phyloP scores from a whole-genome alignment of 2,888 invertebrate species.

The Allacma fusca region DNA sequence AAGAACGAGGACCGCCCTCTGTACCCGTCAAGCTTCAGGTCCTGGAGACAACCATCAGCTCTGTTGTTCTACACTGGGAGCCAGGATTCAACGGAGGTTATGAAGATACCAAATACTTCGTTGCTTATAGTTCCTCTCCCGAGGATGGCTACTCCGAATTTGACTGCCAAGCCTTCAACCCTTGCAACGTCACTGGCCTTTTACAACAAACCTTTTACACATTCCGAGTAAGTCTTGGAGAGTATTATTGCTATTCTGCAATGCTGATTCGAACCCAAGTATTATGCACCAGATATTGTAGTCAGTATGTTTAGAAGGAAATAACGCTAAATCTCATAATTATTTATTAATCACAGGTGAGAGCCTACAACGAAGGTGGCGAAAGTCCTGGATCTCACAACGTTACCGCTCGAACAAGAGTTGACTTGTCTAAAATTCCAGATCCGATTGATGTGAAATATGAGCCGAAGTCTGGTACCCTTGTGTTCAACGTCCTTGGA shows the following conservation, averaged over 20 bases:
- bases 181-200: slow-evolving; percentile 85
- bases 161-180: slow-evolving; percentile 84
- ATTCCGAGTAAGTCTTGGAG: slow-evolving; percentile 82
- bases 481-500: slow-evolving; percentile 77
- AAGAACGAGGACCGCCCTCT: slow-evolving; percentile 88
- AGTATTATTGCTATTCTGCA: no score
- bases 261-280: not conserved
- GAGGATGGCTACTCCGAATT: slow-evolving; percentile 75
- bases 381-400: slow-evolving; percentile 88
- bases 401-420: slow-evolving; percentile 80
- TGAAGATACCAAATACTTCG: slow-evolving; percentile 84
- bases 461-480: slow-evolving; percentile 77
- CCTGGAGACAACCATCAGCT: slow-evolving; percentile 79
- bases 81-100: slow-evolving; percentile 91
- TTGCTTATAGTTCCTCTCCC: slow-evolving; percentile 73
- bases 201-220: slow-evolving; percentile 87
- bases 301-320: no score
- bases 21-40: slow-evolving; percentile 77
- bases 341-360: slow-evolving; percentile 69
- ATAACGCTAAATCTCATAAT: no score
- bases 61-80: slow-evolving; percentile 83
- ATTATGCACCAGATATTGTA: no score
- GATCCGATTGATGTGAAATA: slow-evolving; percentile 82
- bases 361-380: slow-evolving; percentile 87
- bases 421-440: slow-evolving; percentile 76